Conservation (phyloP, 1,140 invertebrate genomes). For the Aphelinus certus region DNA sequence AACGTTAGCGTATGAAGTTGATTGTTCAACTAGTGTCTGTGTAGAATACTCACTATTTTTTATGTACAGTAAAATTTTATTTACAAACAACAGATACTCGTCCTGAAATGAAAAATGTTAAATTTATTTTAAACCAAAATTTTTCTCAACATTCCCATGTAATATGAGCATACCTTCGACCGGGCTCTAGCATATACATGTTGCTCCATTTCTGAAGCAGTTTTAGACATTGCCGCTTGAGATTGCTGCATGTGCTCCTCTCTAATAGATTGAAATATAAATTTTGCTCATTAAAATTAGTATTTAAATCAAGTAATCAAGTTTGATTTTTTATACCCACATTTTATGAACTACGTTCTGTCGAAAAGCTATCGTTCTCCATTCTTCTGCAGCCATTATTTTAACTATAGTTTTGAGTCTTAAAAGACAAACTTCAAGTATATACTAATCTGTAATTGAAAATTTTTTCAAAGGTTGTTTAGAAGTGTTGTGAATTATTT, state of each 20-base stretch:
- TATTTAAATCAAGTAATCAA: background rate
- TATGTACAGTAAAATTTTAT: slow-evolving; percentile 87
- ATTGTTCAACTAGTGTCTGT: background rate
- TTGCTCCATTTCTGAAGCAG: slow-evolving; percentile 91
- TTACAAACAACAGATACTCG: slow-evolving; percentile 87
- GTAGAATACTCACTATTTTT: slow-evolving; percentile 75
- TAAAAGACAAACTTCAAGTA: no score
- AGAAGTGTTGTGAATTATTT: no score
- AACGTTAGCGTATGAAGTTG: background rate
- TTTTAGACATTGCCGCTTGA: slow-evolving; percentile 81
- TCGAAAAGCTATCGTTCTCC: slow-evolving; percentile 75
- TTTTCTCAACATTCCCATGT: slow-evolving; percentile 16
- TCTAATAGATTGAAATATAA: slow-evolving; percentile 63
- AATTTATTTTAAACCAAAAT: slow-evolving; percentile 27
- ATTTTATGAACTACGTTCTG: slow-evolving; percentile 82
- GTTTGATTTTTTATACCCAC: slow-evolving; percentile 65
- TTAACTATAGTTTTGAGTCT: no score
- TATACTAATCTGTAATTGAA: no score
- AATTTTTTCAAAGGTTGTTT: no score
- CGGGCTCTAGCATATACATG: slow-evolving; percentile 92
- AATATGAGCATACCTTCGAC: slow-evolving; percentile 67
- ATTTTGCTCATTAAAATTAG: slow-evolving; percentile 10
- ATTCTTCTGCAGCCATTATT: slow-evolving; percentile 59
- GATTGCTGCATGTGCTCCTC: slow-evolving; percentile 87
- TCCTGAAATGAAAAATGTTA: slow-evolving; percentile 68